These are phyloP conservation scores for Okapia johnstoni DNA, from an alignment of 2,113 vertebrate genomes.

Conservation along the genomic window DNA sequence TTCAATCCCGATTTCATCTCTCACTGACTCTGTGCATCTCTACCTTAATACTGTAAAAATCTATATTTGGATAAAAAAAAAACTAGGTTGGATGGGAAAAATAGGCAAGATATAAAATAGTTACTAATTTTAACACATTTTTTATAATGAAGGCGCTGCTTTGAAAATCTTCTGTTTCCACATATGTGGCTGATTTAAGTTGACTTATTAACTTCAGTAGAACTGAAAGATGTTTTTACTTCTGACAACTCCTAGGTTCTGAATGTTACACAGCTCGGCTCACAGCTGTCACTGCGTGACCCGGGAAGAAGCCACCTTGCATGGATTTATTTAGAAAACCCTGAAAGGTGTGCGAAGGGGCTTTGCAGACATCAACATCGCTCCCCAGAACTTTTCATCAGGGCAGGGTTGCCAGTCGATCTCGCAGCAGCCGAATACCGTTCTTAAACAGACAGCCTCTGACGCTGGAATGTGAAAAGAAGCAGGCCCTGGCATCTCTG, in stretches of 20 bases:
- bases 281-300: conserved; percentile 46
- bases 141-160: conserved; percentile 74
- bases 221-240: conserved; percentile 59
- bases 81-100: conserved; percentile 71
- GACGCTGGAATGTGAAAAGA: conserved; percentile 66
- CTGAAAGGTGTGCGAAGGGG: not conserved
- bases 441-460: conserved; percentile 48
- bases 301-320: conserved; percentile 39
- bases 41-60: conserved; percentile 67
- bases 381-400: conserved; percentile 52
- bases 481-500: conserved; percentile 56
- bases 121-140: conserved; percentile 78
- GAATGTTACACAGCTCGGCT: not conserved
- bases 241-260: not conserved
- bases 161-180: conserved; percentile 57
- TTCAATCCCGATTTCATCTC: not conserved
- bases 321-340: conserved; percentile 49
- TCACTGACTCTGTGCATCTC: not conserved
- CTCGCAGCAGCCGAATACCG: not conserved
- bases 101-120: conserved; percentile 74
- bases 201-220: conserved; percentile 76
- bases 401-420: conserved; percentile 50
- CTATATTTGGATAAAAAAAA: conserved; percentile 71
- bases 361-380: conserved; percentile 48
- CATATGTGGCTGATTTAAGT: conserved; percentile 71